Percentiles rank a stretch among this genome's conserved stretches.
phyloP scores from a whole-genome alignment of 92 coral and sea anemone species.

The Heliopora coerulea region DNA sequence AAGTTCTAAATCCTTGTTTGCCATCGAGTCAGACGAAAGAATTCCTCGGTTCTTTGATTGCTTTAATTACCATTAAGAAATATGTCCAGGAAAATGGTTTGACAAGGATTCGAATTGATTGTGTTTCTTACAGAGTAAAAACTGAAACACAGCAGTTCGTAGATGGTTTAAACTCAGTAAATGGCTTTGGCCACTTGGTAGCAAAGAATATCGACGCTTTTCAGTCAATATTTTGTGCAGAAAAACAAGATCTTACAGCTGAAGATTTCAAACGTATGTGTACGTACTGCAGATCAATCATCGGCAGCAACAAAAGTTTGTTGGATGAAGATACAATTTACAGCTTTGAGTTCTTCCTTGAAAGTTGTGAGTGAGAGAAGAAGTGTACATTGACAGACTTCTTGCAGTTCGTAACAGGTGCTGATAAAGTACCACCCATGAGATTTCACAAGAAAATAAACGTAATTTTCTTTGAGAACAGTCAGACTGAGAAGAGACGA shows the following conservation, averaged over 20 bases:
- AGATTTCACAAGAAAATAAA: background rate
- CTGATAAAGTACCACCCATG: background rate
- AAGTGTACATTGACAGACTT: background rate
- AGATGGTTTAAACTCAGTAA: constrained; percentile 29
- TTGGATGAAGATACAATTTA: constrained; percentile 38
- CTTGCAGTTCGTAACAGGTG: background rate
- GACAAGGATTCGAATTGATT: too few relatives aligned
- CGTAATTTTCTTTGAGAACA: background rate
- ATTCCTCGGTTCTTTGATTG: too few relatives aligned
- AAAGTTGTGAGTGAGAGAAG: constrained; percentile 8
- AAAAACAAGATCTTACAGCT: constrained; percentile 16
- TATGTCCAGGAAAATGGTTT: too few relatives aligned
- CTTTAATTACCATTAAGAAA: too few relatives aligned
- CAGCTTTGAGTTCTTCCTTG: constrained; percentile 24
- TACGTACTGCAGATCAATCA: constrained; percentile 5
- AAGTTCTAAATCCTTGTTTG: too few relatives aligned
- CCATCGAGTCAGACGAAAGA: too few relatives aligned
- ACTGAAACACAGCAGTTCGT: constrained; percentile 37
- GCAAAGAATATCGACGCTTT: constrained; percentile 19
- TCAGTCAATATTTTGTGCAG: constrained; percentile 25
- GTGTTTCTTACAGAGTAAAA: background rate
- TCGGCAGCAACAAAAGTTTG: constrained; percentile 31
- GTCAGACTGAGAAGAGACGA: background rate
- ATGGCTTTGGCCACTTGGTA: constrained; percentile 23
- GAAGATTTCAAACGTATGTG: constrained; percentile 9